These are phyloP conservation scores for Pogonognathellus flavescens DNA, from an alignment of 1,140 invertebrate species.

Conservation along the genomic window DNA sequence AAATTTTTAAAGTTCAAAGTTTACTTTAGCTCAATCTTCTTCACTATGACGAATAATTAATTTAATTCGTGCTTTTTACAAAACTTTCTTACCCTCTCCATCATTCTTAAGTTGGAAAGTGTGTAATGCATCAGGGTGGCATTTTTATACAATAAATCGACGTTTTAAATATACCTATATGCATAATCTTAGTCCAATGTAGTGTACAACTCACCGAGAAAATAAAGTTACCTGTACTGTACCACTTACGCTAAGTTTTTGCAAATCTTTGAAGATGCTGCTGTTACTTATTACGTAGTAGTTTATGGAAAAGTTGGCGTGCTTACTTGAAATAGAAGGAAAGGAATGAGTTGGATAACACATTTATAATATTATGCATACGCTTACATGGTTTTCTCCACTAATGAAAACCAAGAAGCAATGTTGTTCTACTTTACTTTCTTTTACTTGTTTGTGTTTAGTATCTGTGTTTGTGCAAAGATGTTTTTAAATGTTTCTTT, in stretches of 20 bases:
- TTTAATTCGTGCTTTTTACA: slow-evolving; percentile 21
- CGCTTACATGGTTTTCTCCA: neutral
- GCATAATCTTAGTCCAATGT: neutral
- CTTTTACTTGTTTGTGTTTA: neutral
- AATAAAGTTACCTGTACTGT: neutral
- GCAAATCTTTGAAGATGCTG: too few species aligned
- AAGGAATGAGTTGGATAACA: neutral
- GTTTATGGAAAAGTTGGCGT: neutral
- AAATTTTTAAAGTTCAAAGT: slow-evolving; percentile 34
- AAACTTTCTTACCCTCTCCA: slow-evolving; percentile 2
- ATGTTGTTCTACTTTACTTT: neutral
- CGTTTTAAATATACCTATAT: neutral
- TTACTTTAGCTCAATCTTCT: slow-evolving; percentile 30
- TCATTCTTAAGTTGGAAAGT: neutral
- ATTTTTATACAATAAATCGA: neutral
- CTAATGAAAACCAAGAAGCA: too few species aligned
- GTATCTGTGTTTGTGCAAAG: slow-evolving; percentile 1
- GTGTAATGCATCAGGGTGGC: neutral
- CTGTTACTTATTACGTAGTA: too few species aligned
- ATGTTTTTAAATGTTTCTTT: slow-evolving; percentile 33
- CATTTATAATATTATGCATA: neutral
- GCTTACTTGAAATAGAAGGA: neutral
- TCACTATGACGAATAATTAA: slow-evolving; percentile 30
- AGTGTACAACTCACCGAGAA: neutral
- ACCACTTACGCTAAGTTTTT: too few species aligned